Evolutionary conservation across 64 coral and sea anemone genomes (phyloP).

Genomic region (Pocillopora damicornis): DNA sequence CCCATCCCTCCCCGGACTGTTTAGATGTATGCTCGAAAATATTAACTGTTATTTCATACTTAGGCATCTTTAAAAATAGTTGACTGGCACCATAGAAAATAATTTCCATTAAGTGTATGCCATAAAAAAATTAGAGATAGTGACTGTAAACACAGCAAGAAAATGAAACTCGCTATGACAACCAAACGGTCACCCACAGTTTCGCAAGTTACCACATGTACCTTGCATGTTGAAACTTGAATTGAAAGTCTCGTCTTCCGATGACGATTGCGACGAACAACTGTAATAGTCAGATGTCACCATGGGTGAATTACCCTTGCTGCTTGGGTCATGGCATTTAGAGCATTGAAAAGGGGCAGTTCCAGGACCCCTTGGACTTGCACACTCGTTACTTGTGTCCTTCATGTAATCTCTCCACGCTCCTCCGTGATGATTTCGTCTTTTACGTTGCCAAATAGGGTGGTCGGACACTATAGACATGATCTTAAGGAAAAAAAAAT

Average conservation of each 20-base stretch:
- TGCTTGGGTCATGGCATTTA: constrained; percentile 57
- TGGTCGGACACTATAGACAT: constrained; percentile 96
- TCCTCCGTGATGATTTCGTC: constrained; percentile 89
- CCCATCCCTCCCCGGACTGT: too few relatives aligned
- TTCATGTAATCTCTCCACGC: constrained; percentile 77
- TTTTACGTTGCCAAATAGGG: constrained; percentile 82
- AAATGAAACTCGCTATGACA: too few relatives aligned
- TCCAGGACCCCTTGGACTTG: constrained; percentile 84
- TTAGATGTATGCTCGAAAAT: too few relatives aligned
- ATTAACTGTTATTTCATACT: too few relatives aligned
- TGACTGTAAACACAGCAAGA: too few relatives aligned
- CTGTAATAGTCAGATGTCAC: constrained; percentile 81
- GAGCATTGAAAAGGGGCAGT: constrained; percentile 82
- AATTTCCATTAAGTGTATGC: too few relatives aligned
- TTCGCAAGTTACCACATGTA: neutral
- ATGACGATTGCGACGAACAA: constrained; percentile 70
- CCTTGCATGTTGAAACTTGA: constrained; percentile 60
- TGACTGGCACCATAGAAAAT: too few relatives aligned
- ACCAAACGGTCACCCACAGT: too few relatives aligned
- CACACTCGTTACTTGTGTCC: constrained; percentile 5
- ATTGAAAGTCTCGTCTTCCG: constrained; percentile 37
- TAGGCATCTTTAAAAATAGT: too few relatives aligned
- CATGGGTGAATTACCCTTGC: constrained; percentile 48
- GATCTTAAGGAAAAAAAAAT: constrained; percentile 53
- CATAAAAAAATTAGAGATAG: too few relatives aligned